Base-by-base conservation (phyloP, 1,140 invertebrate species). In the Anastrepha obliqua region DNA sequence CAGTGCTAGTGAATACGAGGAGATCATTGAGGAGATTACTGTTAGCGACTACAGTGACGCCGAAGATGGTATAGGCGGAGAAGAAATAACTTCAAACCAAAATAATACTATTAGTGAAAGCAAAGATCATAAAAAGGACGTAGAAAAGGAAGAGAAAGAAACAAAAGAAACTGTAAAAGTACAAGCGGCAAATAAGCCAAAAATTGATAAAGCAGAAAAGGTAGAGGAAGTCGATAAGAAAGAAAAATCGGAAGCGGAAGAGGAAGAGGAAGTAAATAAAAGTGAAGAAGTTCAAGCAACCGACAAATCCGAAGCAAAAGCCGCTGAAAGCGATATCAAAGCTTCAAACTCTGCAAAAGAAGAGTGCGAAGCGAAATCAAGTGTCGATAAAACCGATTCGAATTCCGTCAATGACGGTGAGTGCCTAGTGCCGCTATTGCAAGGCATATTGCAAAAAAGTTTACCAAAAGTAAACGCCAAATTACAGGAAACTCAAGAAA, bases 341-440 rank as follows among this genome's bases (percentile, higher is more conserved):
- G 9, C n/a, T 74, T 70, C 88, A 86, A 88, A 89, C 60, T 86
- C 55, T 62, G 81, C 39, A 1, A 87, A 88, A 1, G 87, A 88
- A 81, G 74, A 51, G 74, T 55, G 17, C 20, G 74, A 20, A n/a
- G 74, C n/a, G 87, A 8, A 86, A 86, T 58, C 85, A 15, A 86
- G 55, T 62, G 44, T 39, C 64, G 67, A 62, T 59, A 70, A 81
- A 81, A 81, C 47, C 47, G 74, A 81, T 11, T 51, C 74, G 17
- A 81, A 81, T 62, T 81, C 58, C 17, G 87, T 39, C n/a, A 78
- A 87, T 67, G 70, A 81, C 42, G 94, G 94, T 94, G 94, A 94
- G 94, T 94, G 93, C 88, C 93, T 94, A 88, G 94, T 96, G 88
- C 95, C 95, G 90, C 94, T 96, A 90, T 94, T 96, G 90, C 94